These are phyloP conservation scores for Ophion slaviceki DNA, from an alignment of 2,888 invertebrate species.

Conservation along the genomic window DNA sequence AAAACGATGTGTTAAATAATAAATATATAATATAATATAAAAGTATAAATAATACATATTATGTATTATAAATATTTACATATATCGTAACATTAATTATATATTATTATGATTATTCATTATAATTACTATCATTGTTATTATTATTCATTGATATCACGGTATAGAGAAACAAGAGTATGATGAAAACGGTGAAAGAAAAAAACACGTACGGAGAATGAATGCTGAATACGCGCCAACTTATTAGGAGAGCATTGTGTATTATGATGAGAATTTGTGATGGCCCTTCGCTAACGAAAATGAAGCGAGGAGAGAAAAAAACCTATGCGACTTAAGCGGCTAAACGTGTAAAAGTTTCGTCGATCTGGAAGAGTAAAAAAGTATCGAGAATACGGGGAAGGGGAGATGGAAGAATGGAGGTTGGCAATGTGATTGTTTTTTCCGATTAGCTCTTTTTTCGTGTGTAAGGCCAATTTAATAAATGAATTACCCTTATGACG, in stretches of 20 bases:
- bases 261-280: slow-evolving; percentile 47
- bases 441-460: slow-evolving; percentile 52
- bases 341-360: slow-evolving; percentile 44
- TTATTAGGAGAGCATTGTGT: slow-evolving; percentile 43
- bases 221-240: slow-evolving; percentile 45
- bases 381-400: slow-evolving; percentile 27
- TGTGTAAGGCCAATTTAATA: slow-evolving; percentile 68
- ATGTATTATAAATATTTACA: slow-evolving; percentile 68
- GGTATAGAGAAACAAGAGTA: slow-evolving; percentile 69
- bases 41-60: slow-evolving; percentile 78
- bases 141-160: slow-evolving; percentile 72
- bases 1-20: slow-evolving; percentile 81
- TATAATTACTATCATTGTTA: slow-evolving; percentile 71
- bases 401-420: slow-evolving; percentile 37
- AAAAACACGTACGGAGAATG: slow-evolving; percentile 55
- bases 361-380: slow-evolving; percentile 31
- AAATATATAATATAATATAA: slow-evolving; percentile 80
- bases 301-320: slow-evolving; percentile 22
- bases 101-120: slow-evolving; percentile 73
- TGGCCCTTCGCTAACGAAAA: slow-evolving; percentile 50
- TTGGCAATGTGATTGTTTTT: slow-evolving; percentile 55
- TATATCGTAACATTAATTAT: slow-evolving; percentile 77
- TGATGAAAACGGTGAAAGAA: slow-evolving; percentile 44
- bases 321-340: slow-evolving; percentile 7
- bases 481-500: slow-evolving; percentile 58